phyloP scores from a whole-genome alignment of 2,797 vertebrate species.

The Corythornis leucogaster region DNA sequence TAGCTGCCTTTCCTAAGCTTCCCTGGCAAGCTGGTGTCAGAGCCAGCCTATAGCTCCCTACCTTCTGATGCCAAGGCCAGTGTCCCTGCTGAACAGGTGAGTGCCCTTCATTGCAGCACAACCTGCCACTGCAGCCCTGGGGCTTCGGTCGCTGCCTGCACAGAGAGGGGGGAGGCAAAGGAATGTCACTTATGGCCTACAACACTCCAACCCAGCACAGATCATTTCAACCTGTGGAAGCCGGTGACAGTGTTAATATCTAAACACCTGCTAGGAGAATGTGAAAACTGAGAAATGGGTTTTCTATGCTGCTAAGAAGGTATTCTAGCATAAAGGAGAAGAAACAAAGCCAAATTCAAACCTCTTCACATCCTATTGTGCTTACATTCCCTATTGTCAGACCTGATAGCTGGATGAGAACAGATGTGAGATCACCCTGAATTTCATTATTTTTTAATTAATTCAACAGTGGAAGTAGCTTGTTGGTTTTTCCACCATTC shows the following conservation, averaged over 20 bases:
- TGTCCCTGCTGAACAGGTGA: not conserved
- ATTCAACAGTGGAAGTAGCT: not conserved
- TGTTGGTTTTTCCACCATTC: not conserved
- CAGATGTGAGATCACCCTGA: not conserved
- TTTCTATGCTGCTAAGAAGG: not conserved
- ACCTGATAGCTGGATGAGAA: not conserved
- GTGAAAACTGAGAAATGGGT: not conserved
- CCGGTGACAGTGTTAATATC: not conserved
- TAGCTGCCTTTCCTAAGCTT: not conserved
- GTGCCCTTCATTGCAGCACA: fast-evolving
- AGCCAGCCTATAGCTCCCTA: not conserved
- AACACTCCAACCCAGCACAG: not conserved
- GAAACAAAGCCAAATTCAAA: not conserved
- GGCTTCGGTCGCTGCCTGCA: not conserved
- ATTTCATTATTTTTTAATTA: not conserved
- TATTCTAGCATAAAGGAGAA: not conserved
- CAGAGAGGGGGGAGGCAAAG: not conserved
- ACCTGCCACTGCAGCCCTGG: fast-evolving
- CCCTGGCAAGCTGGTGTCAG: not conserved
- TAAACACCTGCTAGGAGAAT: not conserved
- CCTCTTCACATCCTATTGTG: not conserved
- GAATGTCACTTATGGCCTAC: not conserved
- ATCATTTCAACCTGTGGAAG: not conserved
- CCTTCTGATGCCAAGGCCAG: not conserved
- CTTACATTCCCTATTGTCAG: not conserved